Percentiles rank a stretch among this genome's conserved stretches.
These are phyloP conservation scores for Ruditapes philippinarum DNA, from an alignment of 1,140 invertebrate genomes.

Conservation along the genomic window DNA sequence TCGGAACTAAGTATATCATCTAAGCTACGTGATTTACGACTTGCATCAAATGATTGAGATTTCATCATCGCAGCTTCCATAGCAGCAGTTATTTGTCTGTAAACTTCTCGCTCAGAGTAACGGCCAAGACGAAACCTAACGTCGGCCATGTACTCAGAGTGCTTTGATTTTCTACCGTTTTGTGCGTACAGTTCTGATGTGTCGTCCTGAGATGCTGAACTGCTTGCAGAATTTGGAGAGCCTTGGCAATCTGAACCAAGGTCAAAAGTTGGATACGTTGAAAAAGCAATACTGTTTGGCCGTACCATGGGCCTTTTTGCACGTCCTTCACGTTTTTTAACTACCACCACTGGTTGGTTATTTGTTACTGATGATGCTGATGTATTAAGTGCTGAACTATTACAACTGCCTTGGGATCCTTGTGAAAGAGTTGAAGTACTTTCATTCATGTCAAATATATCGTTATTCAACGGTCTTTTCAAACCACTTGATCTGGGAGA, in stretches of 20 bases:
- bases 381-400: conserved; percentile 62
- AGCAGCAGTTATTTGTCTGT: conserved; percentile 83
- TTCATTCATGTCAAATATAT: conserved; percentile 25
- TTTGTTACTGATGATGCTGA: conserved; percentile 65
- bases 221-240: conserved; percentile 74
- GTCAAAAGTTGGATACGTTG: conserved; percentile 84
- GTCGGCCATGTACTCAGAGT: conserved; percentile 70
- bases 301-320: conserved; percentile 80
- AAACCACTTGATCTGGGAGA: conserved; percentile 47
- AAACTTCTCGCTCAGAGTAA: conserved; percentile 82
- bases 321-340: conserved; percentile 81
- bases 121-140: conserved; percentile 73
- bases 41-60: conserved; percentile 80
- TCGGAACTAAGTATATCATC: conserved; percentile 84
- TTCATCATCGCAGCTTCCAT: conserved; percentile 84
- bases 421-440: conserved; percentile 62
- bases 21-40: conserved; percentile 84
- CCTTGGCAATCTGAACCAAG: conserved; percentile 79
- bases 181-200: conserved; percentile 78
- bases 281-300: conserved; percentile 86
- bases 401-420: conserved; percentile 66
- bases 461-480: conserved; percentile 56
- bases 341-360: conserved; percentile 73
- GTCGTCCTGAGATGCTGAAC: conserved; percentile 78
- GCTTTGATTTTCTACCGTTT: conserved; percentile 80